Conservation (phyloP, 1,140 invertebrate genomes). For the Notospermus geniculatus region DNA sequence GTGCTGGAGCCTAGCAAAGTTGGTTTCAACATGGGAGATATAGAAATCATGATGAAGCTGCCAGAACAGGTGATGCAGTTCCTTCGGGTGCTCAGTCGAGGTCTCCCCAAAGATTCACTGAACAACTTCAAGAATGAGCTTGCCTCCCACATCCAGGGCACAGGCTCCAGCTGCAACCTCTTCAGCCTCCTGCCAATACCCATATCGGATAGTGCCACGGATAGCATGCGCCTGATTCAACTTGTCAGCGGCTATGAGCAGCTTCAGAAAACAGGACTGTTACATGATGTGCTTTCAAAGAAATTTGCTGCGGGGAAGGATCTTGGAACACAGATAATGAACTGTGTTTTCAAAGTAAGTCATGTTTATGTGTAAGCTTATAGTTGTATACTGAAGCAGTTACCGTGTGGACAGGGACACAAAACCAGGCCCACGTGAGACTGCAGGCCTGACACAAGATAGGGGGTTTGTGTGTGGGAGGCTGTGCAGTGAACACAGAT, state of each 20-base stretch:
- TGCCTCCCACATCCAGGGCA: too few relatives aligned
- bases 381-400: too few relatives aligned
- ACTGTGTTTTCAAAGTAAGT: slow-evolving; percentile 38
- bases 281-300: slow-evolving; percentile 21
- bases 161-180: too few relatives aligned
- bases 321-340: slow-evolving; percentile 28
- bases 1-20: slow-evolving; percentile 56
- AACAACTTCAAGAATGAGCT: slow-evolving; percentile 21
- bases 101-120: slow-evolving; percentile 16
- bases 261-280: slow-evolving; percentile 31
- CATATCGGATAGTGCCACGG: slow-evolving; percentile 11
- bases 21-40: slow-evolving; percentile 61
- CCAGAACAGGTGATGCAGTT: slow-evolving; percentile 45
- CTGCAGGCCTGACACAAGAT: too few relatives aligned
- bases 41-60: slow-evolving; percentile 57
- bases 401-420: too few relatives aligned
- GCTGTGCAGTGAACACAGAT: too few relatives aligned
- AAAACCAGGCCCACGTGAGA: too few relatives aligned
- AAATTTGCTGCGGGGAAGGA: slow-evolving; percentile 7
- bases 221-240: slow-evolving; percentile 33
- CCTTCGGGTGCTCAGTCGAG: slow-evolving; percentile 27
- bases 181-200: too few relatives aligned
- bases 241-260: slow-evolving; percentile 41
- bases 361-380: neutral
- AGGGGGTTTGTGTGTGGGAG: too few relatives aligned